These are phyloP conservation scores for Aethes cnicana DNA, from an alignment of 2,888 invertebrate genomes.

Conservation along the genomic window DNA sequence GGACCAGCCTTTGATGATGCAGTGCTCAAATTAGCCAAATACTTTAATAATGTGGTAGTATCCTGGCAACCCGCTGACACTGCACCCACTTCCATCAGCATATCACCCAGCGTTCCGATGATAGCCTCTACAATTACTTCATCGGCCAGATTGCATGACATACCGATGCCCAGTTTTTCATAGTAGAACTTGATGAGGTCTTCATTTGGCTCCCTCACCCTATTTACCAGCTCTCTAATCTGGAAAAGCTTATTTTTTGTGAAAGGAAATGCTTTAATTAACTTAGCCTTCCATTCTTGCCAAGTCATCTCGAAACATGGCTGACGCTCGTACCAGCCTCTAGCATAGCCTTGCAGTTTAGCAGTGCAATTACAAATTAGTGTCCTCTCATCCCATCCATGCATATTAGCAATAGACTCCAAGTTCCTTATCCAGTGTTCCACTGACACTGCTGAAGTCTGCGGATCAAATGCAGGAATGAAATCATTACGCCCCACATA, in stretches of 20 bases:
- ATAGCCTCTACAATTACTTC: conserved; percentile 31
- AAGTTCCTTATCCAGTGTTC: conserved; percentile 2
- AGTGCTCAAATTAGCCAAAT: conserved; percentile 24
- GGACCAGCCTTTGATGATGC: too few relatives aligned
- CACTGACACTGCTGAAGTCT: not conserved
- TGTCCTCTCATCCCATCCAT: conserved; percentile 7
- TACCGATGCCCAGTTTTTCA: conserved; percentile 31
- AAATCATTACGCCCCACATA: conserved; percentile 10
- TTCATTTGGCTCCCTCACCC: conserved; percentile 21
- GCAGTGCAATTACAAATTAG: not conserved
- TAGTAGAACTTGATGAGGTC: conserved; percentile 32
- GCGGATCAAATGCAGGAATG: conserved; percentile 8
- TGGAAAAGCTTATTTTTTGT: conserved; percentile 28
- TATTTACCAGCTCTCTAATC: conserved; percentile 29
- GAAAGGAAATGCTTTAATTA: conserved; percentile 31
- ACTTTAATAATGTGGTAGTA: conserved; percentile 19
- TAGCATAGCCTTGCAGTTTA: conserved; percentile 28
- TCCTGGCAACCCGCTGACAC: conserved; percentile 27
- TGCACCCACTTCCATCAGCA: conserved; percentile 29
- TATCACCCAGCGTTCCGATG: conserved; percentile 28
- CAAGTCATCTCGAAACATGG: conserved; percentile 30
- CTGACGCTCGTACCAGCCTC: conserved; percentile 35
- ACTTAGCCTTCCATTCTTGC: conserved; percentile 28
- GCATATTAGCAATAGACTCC: conserved; percentile 1
- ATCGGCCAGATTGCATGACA: conserved; percentile 28